Conservation (phyloP, 2,113 vertebrate species). For the Heterocephalus glaber region DNA sequence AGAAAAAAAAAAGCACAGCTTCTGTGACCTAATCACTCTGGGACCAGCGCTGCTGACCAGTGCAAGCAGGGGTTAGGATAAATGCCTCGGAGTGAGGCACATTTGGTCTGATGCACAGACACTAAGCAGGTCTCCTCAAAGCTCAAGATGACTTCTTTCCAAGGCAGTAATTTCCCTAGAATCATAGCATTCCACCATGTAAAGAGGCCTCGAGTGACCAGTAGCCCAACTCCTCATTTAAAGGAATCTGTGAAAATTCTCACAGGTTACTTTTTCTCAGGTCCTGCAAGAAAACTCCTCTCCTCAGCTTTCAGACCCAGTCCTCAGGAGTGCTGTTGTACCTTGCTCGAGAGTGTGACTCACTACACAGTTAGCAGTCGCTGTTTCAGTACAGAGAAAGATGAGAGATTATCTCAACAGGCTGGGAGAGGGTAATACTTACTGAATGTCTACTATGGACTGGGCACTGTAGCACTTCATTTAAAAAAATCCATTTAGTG, state of each 20-base stretch:
- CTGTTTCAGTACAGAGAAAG: neutral
- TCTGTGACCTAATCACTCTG: neutral
- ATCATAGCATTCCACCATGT: neutral
- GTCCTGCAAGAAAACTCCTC: neutral
- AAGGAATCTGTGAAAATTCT: neutral
- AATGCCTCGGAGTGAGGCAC: neutral
- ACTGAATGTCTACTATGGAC: neutral
- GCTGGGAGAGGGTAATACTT: neutral
- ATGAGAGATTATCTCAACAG: neutral
- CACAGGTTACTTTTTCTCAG: neutral
- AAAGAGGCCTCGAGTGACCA: neutral
- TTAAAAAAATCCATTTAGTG: neutral
- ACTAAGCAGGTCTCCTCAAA: constrained; percentile 11
- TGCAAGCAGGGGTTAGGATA: neutral
- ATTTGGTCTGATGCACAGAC: neutral
- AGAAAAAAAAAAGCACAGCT: neutral
- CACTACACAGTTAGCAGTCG: neutral
- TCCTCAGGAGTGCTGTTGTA: neutral
- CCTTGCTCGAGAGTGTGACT: neutral
- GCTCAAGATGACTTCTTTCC: neutral
- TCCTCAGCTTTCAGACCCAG: neutral
- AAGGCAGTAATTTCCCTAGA: neutral
- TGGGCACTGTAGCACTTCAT: neutral
- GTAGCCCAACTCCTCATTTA: neutral
- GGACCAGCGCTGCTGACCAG: neutral